phyloP scores from a whole-genome alignment of 1,140 invertebrate species.

The Mercenaria mercenaria region DNA sequence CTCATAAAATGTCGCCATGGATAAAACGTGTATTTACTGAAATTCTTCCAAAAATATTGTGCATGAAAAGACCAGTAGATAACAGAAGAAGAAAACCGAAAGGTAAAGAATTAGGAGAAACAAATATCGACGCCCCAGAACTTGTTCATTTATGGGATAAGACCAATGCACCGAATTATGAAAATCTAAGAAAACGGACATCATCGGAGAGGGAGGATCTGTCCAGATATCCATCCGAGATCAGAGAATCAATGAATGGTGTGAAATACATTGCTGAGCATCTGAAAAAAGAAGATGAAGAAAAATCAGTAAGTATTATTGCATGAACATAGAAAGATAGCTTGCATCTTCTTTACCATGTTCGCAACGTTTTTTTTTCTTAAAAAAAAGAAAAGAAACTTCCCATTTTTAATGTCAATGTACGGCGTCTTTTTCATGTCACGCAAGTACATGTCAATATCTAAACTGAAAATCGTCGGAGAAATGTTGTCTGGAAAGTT shows the following conservation, averaged over 20 bases:
- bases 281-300: constrained; percentile 89
- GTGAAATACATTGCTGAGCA: constrained; percentile 98
- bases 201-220: not conserved
- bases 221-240: constrained; percentile 88
- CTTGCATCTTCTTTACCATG: no score
- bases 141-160: constrained; percentile 25
- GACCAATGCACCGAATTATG: constrained; percentile 5
- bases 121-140: not conserved
- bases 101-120: constrained; percentile 38
- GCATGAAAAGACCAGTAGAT: constrained; percentile 83
- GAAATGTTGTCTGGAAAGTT: no score
- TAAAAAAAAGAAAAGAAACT: no score
- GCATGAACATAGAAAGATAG: not conserved
- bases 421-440: no score
- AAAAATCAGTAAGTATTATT: constrained; percentile 73
- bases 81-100: not conserved
- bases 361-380: no score
- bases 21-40: constrained; percentile 85
- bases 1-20: constrained; percentile 86
- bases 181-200: not conserved
- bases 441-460: no score
- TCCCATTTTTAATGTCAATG: no score
- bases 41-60: constrained; percentile 84
- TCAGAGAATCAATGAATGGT: constrained; percentile 95
- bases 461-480: no score